These are phyloP conservation scores for Chionoecetes opilio DNA, from an alignment of 1,140 invertebrate genomes.

Conservation along the genomic window DNA sequence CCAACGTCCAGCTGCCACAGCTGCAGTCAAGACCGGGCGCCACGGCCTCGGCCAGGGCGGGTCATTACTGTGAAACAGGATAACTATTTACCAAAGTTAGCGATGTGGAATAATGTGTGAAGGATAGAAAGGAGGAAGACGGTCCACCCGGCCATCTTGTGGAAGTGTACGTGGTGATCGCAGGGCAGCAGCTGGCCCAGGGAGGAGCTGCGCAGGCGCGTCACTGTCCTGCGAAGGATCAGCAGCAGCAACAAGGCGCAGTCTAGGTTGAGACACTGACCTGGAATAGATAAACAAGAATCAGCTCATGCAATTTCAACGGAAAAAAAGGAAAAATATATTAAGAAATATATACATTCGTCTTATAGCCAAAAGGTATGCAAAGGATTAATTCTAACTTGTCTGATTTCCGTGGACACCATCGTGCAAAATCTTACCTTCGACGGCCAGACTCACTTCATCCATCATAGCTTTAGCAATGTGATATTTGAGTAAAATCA, in stretches of 20 bases:
- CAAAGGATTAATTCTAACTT: too few relatives aligned
- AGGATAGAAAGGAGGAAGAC: conserved; percentile 90
- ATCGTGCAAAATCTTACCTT: too few relatives aligned
- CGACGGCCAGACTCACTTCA: too few relatives aligned
- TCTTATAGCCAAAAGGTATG: too few relatives aligned
- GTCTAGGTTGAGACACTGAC: conserved; percentile 96
- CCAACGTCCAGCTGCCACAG: not conserved
- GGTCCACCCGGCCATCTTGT: conserved; percentile 93
- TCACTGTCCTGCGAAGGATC: conserved; percentile 94
- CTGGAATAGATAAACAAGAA: conserved; percentile 84
- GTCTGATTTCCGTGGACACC: too few relatives aligned
- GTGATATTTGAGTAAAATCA: too few relatives aligned
- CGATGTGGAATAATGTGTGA: conserved; percentile 93
- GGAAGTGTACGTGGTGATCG: conserved; percentile 96
- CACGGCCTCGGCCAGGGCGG: not conserved
- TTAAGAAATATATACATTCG: too few relatives aligned
- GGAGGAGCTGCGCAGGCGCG: conserved; percentile 91
- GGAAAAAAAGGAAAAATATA: not conserved
- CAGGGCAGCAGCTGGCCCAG: conserved; percentile 91
- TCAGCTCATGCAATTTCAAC: not conserved
- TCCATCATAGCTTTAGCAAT: too few relatives aligned
- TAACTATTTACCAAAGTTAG: conserved; percentile 90
- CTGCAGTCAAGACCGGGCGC: not conserved
- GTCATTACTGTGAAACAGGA: not conserved
- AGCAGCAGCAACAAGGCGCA: conserved; percentile 94